A percentile compares a stretch with the other conserved stretches of the same genome.
Evolutionary conservation across 1,140 invertebrate genomes (phyloP).

Genomic region (Ridgeia piscesae): DNA sequence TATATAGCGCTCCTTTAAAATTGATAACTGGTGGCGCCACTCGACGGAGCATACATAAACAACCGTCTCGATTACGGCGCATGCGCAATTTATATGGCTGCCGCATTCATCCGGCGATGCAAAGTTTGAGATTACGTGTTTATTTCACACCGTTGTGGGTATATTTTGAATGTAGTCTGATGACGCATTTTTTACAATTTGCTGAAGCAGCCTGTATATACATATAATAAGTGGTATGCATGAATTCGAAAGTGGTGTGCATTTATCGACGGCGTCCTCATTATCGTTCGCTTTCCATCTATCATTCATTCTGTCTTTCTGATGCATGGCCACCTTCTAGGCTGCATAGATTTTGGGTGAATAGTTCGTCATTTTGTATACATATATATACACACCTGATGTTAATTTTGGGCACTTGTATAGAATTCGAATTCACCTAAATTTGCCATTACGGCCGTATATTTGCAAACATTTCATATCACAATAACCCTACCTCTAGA

Average conservation of each 20-base stretch:
- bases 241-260: not conserved
- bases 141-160: not conserved
- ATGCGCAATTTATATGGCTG: conserved; percentile 5
- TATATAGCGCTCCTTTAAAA: no score
- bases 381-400: no score
- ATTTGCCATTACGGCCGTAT: no score
- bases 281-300: conserved; percentile 5
- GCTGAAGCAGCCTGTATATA: not conserved
- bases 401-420: no score
- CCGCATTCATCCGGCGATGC: not conserved
- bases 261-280: not conserved
- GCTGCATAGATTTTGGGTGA: no score
- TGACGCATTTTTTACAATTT: not conserved
- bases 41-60: not conserved
- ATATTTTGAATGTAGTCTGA: not conserved
- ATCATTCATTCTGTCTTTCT: no score
- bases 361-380: no score
- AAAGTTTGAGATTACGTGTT: not conserved
- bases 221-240: not conserved
- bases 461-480: no score
- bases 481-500: no score
- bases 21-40: not conserved
- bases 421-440: no score
- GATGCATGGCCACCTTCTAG: no score
- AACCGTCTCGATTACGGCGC: not conserved